phyloP scores from a whole-genome alignment of 30 jellyfish, hydroid and myxozoan species.

The Cassiopea xamachana region DNA sequence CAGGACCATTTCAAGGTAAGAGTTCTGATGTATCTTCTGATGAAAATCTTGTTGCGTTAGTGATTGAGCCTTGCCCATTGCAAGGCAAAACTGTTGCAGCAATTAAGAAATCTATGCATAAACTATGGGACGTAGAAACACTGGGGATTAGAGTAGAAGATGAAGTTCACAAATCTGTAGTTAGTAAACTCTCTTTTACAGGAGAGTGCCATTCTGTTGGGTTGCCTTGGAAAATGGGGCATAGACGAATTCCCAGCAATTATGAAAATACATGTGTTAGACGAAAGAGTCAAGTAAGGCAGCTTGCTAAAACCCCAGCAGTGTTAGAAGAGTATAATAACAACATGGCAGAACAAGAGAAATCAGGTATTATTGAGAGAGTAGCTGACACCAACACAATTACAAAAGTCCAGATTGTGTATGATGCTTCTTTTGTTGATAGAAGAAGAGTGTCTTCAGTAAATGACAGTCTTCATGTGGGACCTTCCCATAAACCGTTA shows the following conservation, averaged over 20 bases:
- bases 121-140: neutral
- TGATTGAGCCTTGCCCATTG: neutral
- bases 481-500: too few species aligned
- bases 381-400: neutral
- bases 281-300: neutral
- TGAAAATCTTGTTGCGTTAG: too few species aligned
- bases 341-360: neutral
- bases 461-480: neutral
- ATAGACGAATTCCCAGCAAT: constrained; percentile 17
- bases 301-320: neutral
- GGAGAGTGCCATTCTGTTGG: constrained; percentile 44
- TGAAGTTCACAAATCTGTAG: constrained; percentile 15
- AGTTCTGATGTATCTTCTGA: neutral
- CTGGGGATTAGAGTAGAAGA: constrained; percentile 56
- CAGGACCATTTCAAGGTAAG: constrained; percentile 37
- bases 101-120: constrained; percentile 1
- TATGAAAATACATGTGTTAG: neutral
- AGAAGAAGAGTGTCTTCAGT: neutral
- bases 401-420: neutral
- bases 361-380: neutral
- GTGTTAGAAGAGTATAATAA: too few species aligned
- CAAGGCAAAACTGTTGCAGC: neutral
- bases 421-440: neutral
- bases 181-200: too few species aligned
- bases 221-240: constrained; percentile 72